Evolutionary conservation across 2,888 invertebrate species (phyloP), one percentile per base, ranked within the genome.

Genomic region (Drosophila stalkeri): DNA sequence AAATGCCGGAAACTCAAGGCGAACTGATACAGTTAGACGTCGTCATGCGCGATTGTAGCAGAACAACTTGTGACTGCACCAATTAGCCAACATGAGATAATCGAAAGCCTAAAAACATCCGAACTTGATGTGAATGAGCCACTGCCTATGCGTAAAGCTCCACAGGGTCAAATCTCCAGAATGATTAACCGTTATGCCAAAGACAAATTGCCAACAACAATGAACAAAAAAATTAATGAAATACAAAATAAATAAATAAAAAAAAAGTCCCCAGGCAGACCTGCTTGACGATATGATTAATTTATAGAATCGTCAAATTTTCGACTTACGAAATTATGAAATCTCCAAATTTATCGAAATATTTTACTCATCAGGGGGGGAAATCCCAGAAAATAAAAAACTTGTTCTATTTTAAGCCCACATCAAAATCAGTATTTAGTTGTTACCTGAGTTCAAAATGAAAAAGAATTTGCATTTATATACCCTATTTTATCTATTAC

Each of bases 1-100:
- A 75, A 75, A 75, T 78, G 86, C 85, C 86, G 86, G 89, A 89
- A 87, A 85, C 66, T 59, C 54, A 23, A 16, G 7, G 23, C 33
- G 37, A 71, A 72, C 72, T 55, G 75, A 80, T 74, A 73, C 78
- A 70, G 61, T 68, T 64, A 77, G 49, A n/a, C 31, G 35, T 37
- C 39, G 41, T 11, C 52, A 44, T 20, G 49, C 44, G 55, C 51
- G 73, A 75, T 69, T 75, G 81, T 76, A 56, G 69, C 70, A 70
- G 52, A 81, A 46, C 68, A 59, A 61, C 67, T 72, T 72, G 61
- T 59, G 51, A 60, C 46, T 71, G 60, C 67, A 68, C 68, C 51
- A 71, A 71, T 55, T 77, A 62, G 33, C 33, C 44, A 35, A 70
- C 56, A 71, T 60, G 52, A 64, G 51, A 71, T n/a, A 8, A 16